Conservation (phyloP, 2,113 vertebrate genomes). For the Aegotheles bennettii region DNA sequence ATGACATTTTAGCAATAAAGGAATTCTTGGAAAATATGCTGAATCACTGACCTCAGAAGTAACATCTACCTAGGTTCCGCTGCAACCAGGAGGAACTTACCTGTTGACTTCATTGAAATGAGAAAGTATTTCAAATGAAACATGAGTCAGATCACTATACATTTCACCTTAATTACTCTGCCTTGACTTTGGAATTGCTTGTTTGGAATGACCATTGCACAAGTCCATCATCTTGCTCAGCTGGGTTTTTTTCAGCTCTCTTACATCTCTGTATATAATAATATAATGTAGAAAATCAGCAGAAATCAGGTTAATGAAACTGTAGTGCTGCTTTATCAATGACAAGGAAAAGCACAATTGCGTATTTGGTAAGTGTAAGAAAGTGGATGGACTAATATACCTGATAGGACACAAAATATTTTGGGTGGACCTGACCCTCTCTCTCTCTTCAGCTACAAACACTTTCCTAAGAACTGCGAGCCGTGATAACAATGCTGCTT, state of each 20-base stretch:
- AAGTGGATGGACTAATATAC: neutral
- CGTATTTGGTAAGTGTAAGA: neutral
- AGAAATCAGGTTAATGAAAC: neutral
- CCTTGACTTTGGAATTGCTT: neutral
- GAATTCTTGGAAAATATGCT: neutral
- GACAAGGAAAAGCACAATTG: neutral
- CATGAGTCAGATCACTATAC: neutral
- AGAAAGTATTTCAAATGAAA: neutral
- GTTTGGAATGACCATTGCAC: neutral
- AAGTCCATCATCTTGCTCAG: neutral
- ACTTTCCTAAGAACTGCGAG: neutral
- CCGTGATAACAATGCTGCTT: constrained; percentile 16
- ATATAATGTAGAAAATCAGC: neutral
- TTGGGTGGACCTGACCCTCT: neutral
- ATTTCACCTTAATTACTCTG: neutral
- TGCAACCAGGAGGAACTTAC: neutral
- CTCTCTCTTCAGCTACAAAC: neutral
- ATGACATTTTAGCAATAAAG: neutral
- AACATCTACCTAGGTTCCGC: neutral
- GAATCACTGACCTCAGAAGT: neutral
- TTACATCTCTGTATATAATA: neutral
- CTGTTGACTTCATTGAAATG: neutral
- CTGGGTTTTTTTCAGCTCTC: neutral
- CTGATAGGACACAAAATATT: neutral
- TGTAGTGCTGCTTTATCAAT: neutral